phyloP scores from a whole-genome alignment of 2,888 invertebrate genomes.

The Drosophila meridionalis region DNA sequence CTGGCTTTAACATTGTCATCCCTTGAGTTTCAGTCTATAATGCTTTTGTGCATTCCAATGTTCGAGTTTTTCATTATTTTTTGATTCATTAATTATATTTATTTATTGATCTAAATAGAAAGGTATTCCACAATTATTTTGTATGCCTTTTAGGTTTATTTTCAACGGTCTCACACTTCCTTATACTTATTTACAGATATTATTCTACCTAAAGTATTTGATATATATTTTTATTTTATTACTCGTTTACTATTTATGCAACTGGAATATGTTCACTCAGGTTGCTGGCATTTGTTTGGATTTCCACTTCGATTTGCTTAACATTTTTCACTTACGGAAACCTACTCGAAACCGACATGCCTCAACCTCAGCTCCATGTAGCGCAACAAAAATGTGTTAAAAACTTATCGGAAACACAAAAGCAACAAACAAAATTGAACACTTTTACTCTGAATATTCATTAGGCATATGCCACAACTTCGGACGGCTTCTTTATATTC shows the following conservation, averaged over 20 bases:
- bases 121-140: too few species aligned
- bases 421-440: slow-evolving; percentile 61
- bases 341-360: slow-evolving; percentile 15
- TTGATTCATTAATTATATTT: too few species aligned
- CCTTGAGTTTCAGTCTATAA: too few species aligned
- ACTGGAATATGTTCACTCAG: not conserved
- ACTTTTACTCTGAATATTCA: slow-evolving; percentile 71
- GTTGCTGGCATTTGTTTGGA: not conserved
- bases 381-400: slow-evolving; percentile 56
- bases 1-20: not conserved
- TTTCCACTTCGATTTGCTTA: not conserved
- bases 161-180: too few species aligned
- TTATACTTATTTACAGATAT: too few species aligned
- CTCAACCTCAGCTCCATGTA: slow-evolving; percentile 20
- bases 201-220: not conserved
- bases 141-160: too few species aligned
- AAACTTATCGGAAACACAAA: slow-evolving; percentile 48
- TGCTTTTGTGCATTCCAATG: not conserved
- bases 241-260: not conserved
- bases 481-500: slow-evolving; percentile 45
- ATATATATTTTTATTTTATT: not conserved
- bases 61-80: too few species aligned
- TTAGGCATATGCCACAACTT: slow-evolving; percentile 38
- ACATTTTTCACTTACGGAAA: not conserved
- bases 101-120: too few species aligned